phyloP scores from a whole-genome alignment of 37 sponge, comb jelly and placozoan genomes.

The Lycopodina hypogea region DNA sequence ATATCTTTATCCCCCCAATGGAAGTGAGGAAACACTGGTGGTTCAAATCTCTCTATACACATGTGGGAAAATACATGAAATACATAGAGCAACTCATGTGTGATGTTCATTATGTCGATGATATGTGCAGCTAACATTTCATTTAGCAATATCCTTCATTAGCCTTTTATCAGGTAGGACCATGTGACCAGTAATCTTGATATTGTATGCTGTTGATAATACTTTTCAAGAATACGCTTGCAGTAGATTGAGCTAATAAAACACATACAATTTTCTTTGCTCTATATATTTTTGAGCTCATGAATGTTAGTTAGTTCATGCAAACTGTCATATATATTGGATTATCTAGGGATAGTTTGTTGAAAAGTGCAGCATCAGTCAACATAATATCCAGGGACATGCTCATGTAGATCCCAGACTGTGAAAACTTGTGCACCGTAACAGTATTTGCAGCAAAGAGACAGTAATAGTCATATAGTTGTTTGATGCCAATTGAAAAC shows the following conservation, averaged over 20 bases:
- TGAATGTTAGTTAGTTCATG: slow-evolving; percentile 50
- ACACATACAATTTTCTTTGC: slow-evolving; percentile 36
- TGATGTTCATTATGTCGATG: slow-evolving; percentile 78
- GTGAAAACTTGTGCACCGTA: slow-evolving; percentile 6
- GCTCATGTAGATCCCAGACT: slow-evolving; percentile 24
- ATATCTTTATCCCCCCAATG: slow-evolving; percentile 74
- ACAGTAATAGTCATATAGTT: slow-evolving; percentile 75
- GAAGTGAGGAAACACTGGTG: slow-evolving; percentile 61
- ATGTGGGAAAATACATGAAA: slow-evolving; percentile 66
- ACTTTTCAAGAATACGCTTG: slow-evolving; percentile 72
- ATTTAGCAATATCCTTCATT: slow-evolving; percentile 59
- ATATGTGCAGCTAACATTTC: slow-evolving; percentile 70
- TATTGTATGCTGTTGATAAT: slow-evolving; percentile 77
- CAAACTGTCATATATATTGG: slow-evolving; percentile 52
- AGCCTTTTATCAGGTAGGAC: slow-evolving; percentile 49
- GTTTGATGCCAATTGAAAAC: slow-evolving; percentile 27
- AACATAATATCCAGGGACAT: slow-evolving; percentile 36
- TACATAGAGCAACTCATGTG: slow-evolving; percentile 69
- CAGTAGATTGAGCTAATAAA: slow-evolving; percentile 65
- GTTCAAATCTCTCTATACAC: slow-evolving; percentile 36
- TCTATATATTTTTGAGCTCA: slow-evolving; percentile 26
- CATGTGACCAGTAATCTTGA: slow-evolving; percentile 78
- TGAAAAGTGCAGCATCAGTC: neutral
- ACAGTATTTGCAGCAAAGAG: slow-evolving; percentile 65
- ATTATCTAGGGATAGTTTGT: slow-evolving; percentile 20